Evolutionary conservation across 2,888 invertebrate species (phyloP).

Genomic region (Leucophenga montana): DNA sequence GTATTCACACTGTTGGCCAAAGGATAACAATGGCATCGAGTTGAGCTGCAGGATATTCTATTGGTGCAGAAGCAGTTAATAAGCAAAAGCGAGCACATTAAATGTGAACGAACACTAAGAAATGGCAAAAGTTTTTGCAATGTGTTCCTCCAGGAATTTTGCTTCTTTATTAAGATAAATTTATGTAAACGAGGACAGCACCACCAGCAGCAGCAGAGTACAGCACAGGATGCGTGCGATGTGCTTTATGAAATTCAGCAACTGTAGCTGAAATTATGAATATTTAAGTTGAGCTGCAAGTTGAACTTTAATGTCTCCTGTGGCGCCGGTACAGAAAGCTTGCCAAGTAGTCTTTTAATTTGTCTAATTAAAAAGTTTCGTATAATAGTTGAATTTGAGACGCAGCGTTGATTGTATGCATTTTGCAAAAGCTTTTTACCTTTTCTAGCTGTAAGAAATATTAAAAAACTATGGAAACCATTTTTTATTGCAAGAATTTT

Average conservation of each 20-base stretch:
- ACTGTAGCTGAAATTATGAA: slow-evolving; percentile 39
- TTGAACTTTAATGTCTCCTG: slow-evolving; percentile 45
- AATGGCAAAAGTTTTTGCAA: slow-evolving; percentile 47
- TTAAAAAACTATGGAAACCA: no score
- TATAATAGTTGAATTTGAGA: slow-evolving; percentile 23
- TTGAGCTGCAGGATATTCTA: no score
- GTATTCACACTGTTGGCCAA: slow-evolving; percentile 1
- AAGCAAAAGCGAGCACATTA: slow-evolving; percentile 2
- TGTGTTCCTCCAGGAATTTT: slow-evolving; percentile 16
- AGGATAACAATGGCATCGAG: slow-evolving; percentile 21
- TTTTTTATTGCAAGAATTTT: no score
- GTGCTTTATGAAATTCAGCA: not conserved
- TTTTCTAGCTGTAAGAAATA: no score
- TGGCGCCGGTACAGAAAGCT: slow-evolving; percentile 4
- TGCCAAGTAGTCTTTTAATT: slow-evolving; percentile 46
- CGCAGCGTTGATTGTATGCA: no score
- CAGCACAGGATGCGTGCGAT: slow-evolving; percentile 30
- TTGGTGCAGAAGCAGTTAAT: slow-evolving; percentile 14
- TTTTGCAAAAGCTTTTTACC: no score
- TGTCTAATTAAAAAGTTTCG: slow-evolving; percentile 58
- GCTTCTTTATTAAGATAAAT: slow-evolving; percentile 46
- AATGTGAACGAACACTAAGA: no score
- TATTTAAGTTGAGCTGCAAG: slow-evolving; percentile 44
- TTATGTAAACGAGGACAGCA: slow-evolving; percentile 32
- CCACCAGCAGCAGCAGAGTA: not conserved